phyloP scores from a whole-genome alignment of 2,797 vertebrate species.

The Telmatherina bonti region DNA sequence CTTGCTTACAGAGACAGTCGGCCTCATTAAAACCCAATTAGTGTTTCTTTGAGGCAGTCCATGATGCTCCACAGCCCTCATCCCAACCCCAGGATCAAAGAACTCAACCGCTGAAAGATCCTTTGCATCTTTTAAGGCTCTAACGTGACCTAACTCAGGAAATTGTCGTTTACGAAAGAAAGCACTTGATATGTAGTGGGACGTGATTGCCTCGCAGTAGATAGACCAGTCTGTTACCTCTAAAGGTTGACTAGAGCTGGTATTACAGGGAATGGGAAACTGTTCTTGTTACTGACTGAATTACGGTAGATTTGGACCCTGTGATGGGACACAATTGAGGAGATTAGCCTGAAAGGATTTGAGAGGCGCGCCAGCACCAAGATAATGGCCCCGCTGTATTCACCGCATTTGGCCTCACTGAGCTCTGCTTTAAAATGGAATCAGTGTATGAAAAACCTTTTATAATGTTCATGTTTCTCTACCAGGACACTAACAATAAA shows the following conservation, averaged over 20 bases:
- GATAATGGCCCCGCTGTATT: conserved; percentile 32
- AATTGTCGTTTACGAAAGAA: conserved; percentile 22
- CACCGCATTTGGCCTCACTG: conserved; percentile 9
- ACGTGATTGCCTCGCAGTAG: conserved; percentile 5
- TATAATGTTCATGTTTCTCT: conserved; percentile 1
- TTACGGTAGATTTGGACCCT: conserved; percentile 5
- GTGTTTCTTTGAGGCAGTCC: conserved; percentile 59
- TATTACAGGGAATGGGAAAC: conserved; percentile 11
- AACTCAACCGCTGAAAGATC: conserved; percentile 39
- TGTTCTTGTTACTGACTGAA: not conserved
- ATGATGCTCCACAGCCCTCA: conserved; percentile 30
- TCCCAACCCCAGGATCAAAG: conserved; percentile 68
- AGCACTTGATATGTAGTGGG: conserved; percentile 19
- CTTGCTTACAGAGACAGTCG: conserved; percentile 53
- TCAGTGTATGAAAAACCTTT: conserved; percentile 12
- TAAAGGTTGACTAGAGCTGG: not conserved
- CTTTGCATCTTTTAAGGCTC: conserved; percentile 44
- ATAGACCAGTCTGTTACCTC: not conserved
- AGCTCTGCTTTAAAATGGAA: conserved; percentile 21
- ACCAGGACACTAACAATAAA: not conserved
- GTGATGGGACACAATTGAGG: conserved; percentile 34
- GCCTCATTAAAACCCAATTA: conserved; percentile 80
- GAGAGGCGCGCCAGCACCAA: conserved; percentile 7
- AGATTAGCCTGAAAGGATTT: conserved; percentile 47
- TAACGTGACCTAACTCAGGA: conserved; percentile 20